These are phyloP conservation scores for Noctua pronuba DNA, from an alignment of 2,888 invertebrate genomes.

Conservation along the genomic window DNA sequence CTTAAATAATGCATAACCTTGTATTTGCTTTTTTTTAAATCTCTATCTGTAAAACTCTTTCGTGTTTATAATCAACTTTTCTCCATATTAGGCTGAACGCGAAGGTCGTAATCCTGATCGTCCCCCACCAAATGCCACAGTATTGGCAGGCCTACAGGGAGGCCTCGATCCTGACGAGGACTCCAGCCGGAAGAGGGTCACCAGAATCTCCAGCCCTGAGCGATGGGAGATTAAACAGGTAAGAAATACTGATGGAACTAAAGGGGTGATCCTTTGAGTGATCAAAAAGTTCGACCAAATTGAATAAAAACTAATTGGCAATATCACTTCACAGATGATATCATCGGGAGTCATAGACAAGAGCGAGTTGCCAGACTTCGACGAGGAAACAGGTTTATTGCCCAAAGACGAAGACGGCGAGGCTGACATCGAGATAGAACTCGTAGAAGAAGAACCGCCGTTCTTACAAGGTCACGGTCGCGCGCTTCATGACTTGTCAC, in stretches of 20 bases:
- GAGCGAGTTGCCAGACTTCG: slow-evolving; percentile 98
- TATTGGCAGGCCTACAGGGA: slow-evolving; percentile 88
- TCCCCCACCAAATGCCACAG: slow-evolving; percentile 92
- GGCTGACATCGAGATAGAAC: slow-evolving; percentile 99
- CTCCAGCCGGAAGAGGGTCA: slow-evolving; percentile 95
- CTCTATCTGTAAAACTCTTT: background rate
- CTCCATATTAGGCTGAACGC: slow-evolving; percentile 89
- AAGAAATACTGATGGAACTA: slow-evolving; percentile 15
- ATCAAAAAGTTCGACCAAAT: background rate
- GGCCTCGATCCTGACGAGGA: slow-evolving; percentile 94
- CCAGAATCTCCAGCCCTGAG: slow-evolving; percentile 98
- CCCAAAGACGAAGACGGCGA: slow-evolving; percentile 98
- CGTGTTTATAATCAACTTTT: background rate
- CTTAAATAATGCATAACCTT: background rate
- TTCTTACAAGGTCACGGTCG: slow-evolving; percentile 98
- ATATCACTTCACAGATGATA: slow-evolving; percentile 92
- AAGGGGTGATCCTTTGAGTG: background rate
- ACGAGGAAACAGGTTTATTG: slow-evolving; percentile 98
- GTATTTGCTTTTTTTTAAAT: background rate
- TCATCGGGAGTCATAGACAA: slow-evolving; percentile 97
- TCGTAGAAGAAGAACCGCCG: slow-evolving; percentile 99
- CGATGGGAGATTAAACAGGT: slow-evolving; percentile 99
- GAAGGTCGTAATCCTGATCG: slow-evolving; percentile 97
- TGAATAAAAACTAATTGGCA: background rate
- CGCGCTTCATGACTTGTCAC: slow-evolving; percentile 97